Conservation (phyloP, 2,888 invertebrate genomes). For the Acanthococcus lagerstroemiae region DNA sequence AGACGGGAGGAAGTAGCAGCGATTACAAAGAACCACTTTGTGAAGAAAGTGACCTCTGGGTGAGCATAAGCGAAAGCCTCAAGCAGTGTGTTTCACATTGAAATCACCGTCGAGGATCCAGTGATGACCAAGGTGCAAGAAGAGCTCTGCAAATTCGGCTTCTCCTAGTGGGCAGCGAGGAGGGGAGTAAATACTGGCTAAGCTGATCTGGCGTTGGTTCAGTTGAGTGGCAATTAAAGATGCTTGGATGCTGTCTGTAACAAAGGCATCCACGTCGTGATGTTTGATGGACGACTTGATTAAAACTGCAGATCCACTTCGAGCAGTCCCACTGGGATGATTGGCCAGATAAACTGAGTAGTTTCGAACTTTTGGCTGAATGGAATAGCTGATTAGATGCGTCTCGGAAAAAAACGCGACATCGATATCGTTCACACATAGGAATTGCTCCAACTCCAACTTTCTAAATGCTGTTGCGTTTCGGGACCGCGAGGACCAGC, state of each 20-base stretch:
- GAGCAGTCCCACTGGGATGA: background rate
- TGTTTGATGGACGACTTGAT: background rate
- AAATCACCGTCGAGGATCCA: background rate
- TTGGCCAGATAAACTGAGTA: background rate
- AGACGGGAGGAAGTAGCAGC: no score
- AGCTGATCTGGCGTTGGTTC: background rate
- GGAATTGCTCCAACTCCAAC: background rate
- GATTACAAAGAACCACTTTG: no score
- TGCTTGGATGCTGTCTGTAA: background rate
- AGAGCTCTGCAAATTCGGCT: background rate
- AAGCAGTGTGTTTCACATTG: background rate
- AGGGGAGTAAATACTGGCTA: background rate
- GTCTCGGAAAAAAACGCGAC: background rate
- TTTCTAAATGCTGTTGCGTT: no score
- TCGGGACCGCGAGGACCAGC: no score
- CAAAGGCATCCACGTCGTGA: background rate
- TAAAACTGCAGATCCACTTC: background rate
- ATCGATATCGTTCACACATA: background rate
- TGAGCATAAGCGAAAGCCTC: background rate
- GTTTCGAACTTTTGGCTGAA: background rate
- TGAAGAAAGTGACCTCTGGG: background rate
- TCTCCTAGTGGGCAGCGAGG: background rate
- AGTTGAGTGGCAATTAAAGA: background rate
- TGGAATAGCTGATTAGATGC: background rate
- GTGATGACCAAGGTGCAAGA: background rate